phyloP scores from a whole-genome alignment of 1,140 invertebrate genomes.

The Cecropterus lyciades region DNA sequence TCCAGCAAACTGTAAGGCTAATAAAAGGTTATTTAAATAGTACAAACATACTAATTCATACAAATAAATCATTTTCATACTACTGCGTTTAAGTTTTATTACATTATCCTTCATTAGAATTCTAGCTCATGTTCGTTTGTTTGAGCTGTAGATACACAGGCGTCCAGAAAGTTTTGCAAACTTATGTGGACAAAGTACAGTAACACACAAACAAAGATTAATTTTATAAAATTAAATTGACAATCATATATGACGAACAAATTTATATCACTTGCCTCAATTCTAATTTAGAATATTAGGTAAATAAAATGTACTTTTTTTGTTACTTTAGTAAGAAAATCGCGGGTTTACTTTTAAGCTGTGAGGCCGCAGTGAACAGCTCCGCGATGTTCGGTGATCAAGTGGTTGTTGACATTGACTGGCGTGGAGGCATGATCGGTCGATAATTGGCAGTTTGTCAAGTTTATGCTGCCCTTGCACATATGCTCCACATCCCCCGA shows the following conservation, averaged over 20 bases:
- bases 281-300: too few species aligned
- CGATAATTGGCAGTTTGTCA: conserved; percentile 68
- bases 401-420: conserved; percentile 67
- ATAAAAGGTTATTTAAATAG: too few species aligned
- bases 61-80: not conserved
- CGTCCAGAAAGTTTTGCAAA: not conserved
- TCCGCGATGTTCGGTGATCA: conserved; percentile 23
- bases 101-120: conserved; percentile 23
- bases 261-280: not conserved
- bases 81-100: not conserved
- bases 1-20: too few species aligned
- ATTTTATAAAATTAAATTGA: not conserved
- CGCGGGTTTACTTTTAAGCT: not conserved
- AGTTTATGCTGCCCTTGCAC: conserved; percentile 60
- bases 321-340: too few species aligned
- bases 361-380: conserved; percentile 18
- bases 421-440: conserved; percentile 49
- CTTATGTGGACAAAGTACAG: not conserved
- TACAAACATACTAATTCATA: too few species aligned
- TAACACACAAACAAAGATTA: not conserved
- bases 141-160: conserved; percentile 4
- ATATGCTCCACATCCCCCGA: conserved; percentile 20
- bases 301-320: too few species aligned
- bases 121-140: conserved; percentile 23
- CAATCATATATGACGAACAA: not conserved